Percentiles rank a stretch among this genome's conserved stretches.
Conservation (phyloP, 2,113 vertebrate genomes). For the Tauraco erythrolophus region DNA sequence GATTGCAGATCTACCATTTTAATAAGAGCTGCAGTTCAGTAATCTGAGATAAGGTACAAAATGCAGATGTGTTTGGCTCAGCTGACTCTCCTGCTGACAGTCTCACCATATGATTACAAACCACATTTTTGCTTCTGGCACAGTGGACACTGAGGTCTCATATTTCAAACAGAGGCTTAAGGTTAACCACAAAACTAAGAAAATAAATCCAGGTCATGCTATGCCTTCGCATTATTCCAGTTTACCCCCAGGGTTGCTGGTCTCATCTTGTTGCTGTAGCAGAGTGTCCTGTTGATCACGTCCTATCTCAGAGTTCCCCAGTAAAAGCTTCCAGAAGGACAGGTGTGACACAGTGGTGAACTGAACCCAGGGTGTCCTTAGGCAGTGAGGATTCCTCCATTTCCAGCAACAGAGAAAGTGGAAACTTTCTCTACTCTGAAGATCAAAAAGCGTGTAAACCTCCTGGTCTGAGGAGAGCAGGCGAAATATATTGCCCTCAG, state of each 20-base stretch:
- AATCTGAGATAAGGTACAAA: not conserved
- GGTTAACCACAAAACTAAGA: not conserved
- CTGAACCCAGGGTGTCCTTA: not conserved
- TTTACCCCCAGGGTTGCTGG: fast-evolving
- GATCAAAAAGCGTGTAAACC: not conserved
- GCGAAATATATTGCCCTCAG: not conserved
- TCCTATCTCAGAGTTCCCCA: not conserved
- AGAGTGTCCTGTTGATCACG: not conserved
- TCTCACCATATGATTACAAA: not conserved
- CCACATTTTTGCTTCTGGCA: not conserved
- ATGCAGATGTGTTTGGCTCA: not conserved
- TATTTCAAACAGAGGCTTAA: not conserved
- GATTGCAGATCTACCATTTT: not conserved
- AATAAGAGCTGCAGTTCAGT: not conserved
- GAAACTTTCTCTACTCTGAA: not conserved
- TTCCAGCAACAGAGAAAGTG: not conserved
- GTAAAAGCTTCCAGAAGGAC: not conserved
- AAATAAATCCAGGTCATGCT: not conserved
- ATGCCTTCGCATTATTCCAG: not conserved
- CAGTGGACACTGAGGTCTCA: not conserved
- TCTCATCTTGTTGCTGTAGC: not conserved
- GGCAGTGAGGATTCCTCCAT: not conserved
- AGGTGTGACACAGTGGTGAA: not conserved
- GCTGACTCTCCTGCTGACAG: not conserved
- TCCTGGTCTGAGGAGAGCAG: not conserved